Base-by-base conservation (phyloP, 2,797 vertebrate species). In the Neosilurus mollespiculum region DNA sequence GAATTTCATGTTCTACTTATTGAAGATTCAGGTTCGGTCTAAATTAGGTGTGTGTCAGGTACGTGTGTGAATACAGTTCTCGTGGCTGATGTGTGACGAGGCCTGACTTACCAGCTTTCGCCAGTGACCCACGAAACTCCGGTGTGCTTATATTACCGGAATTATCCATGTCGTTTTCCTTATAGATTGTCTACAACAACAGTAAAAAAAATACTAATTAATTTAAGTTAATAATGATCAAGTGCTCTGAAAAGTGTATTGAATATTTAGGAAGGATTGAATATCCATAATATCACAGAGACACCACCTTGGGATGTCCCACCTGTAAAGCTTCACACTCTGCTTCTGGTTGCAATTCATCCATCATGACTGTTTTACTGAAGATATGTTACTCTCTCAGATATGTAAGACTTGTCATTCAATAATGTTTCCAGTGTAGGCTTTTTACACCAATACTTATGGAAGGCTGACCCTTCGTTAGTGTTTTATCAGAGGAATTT, bases 61-160 rank as follows among this genome's bases (percentile, higher is more conserved):
- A 1, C 30, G 49, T 4, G 18, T 72, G 69, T 34, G 24, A 62
- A 62, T 7, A 51, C n/a, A 37, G 64, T 73, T 70, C 34, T 59
- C 59, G 81, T 83, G 30, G 84, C 34, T 18, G 20, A 24, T 61
- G 16, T 20, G 4, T 37, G 10, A 15, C 0, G 30, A 62, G 24
- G 1, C 7, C 5, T 20, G 18, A 85, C 91, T 86, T 76, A 97
- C 96, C 96, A 87, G 95, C 95, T 37, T 96, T 95, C 81, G 92
- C 93, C 83, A 98, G 88, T 0, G 96, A 96, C 14, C 70, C 84
- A 84, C 96, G 94, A 94, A 98, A 95, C 92, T 98, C 97, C 0
- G 93, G 92, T 0, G 95, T 94, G 87, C 95, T 97, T 93, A 97
- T 98, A n/a, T 94, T 95, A 7, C 97, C 96, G 0, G 97, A 96